Conservation (phyloP, 2,888 invertebrate species). For the Nipponacmea schrenckii region DNA sequence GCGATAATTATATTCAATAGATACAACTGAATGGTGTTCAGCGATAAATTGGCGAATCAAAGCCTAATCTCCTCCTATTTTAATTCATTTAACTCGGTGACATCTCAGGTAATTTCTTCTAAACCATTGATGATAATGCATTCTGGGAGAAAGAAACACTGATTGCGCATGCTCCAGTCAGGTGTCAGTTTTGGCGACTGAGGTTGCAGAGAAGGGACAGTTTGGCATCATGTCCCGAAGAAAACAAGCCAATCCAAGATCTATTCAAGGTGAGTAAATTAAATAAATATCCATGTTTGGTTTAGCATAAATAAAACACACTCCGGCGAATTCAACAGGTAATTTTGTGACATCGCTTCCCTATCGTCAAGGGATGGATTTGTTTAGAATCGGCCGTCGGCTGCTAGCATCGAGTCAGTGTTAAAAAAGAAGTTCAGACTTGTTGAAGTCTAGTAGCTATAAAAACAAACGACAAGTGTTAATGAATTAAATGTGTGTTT, state of each 20-base stretch:
- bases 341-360: background rate
- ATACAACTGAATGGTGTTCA: background rate
- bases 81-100: background rate
- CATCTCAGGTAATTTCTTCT: background rate
- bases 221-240: slow-evolving; percentile 26
- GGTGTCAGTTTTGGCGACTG: slow-evolving; percentile 14
- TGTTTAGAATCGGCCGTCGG: background rate
- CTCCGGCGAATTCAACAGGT: background rate
- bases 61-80: background rate
- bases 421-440: background rate
- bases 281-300: background rate
- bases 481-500: slow-evolving; percentile 3
- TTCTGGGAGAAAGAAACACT: slow-evolving; percentile 18
- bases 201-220: slow-evolving; percentile 14
- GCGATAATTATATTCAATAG: background rate
- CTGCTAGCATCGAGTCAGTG: slow-evolving; percentile 1
- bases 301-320: background rate
- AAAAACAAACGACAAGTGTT: slow-evolving; percentile 7
- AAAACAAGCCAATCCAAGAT: slow-evolving; percentile 28
- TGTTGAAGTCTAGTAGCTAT: background rate
- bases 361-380: slow-evolving; percentile 8
- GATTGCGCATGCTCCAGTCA: slow-evolving; percentile 21
- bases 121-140: slow-evolving; percentile 13
- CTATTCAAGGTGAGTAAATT: slow-evolving; percentile 8
- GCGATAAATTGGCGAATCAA: too few species aligned